Base-by-base conservation (phyloP, 2,113 vertebrate genomes). In the Cottus gobio region DNA sequence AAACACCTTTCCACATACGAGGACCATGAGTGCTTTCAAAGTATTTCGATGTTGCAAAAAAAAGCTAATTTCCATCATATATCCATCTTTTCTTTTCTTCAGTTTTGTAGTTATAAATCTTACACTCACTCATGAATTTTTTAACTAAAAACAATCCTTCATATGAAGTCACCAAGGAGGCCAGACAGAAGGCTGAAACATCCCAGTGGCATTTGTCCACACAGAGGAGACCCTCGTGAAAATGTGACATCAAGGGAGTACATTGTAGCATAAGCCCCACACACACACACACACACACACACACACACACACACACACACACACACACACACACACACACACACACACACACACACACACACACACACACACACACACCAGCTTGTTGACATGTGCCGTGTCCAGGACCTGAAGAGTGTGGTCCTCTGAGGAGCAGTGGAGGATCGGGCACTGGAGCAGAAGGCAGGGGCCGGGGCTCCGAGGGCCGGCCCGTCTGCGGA, bases 371-470 rank as follows among this genome's bases (percentile, higher is more conserved):
- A 78, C 58, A 77, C 66, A 69, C 65, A 68, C 22, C 71, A 66
- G 65, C 77, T 60, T 46, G 58, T 22, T 0, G 18, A 56, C 58
- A 58, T 73, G 8, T 62, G 63, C 64, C 5, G 12, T 36, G 61
- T 68, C 46, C 73, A 71, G 71, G 74, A 85, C 78, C 76, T 82
- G 79, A 77, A 57, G 77, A 81, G 65, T 48, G 65, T 39, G 71
- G 72, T n/a, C 66, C 84, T 83, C 85, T 65, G 70, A 88, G 90
- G 89, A 92, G 90, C 50, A 90, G 85, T 88, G 67, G 72, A 83
- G 88, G 91, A 80, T 86, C 63, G 90, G 86, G 89, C 92, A 86
- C 90, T 86, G 91, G 89, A 93, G 92, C 93, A 93, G 93, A 89
- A 91, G 87, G 75, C 77, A 68, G 88, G 91, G 93, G 91, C 91